Evolutionary conservation across 2,888 invertebrate genomes (phyloP), one percentile per base, ranked within the genome.

Genomic region (Drosophila picticornis): DNA sequence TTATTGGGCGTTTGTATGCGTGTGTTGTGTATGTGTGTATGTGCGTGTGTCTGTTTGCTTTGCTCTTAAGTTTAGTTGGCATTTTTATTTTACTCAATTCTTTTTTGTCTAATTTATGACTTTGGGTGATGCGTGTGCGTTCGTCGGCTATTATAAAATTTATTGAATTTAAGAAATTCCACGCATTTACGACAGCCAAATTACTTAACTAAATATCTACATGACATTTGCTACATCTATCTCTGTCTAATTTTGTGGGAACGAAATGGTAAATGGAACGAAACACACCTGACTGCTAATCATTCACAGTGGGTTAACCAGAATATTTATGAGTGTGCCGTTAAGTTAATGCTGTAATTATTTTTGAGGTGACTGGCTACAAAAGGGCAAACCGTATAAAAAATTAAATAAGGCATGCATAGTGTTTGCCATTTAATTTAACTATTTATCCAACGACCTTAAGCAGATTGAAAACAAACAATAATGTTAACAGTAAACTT

Each of bases 31-130:
- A 25, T 50, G 43, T 67, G 36, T 57, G 57, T 72, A 22, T 72
- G 22, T 58, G 36, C 43, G 13, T 51, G 13, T 55, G 48, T 58
- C 40, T 52, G 48, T 67, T 55, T 78, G 43, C 59, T 59, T 72
- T 68, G 75, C 63, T 71, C 56, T 71, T 62, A 75, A 70, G 55
- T 55, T 73, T 58, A 61, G 48, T 60, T 73, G 77, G 40, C 64
- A 72, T 73, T 40, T 69, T 60, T 74, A 32, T 81, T 74, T 84
- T 68, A 68, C 59, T 75, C 25, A 73, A 70, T 56, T 72, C 81
- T 75, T 67, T 60, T 75, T 69, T 60, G 68, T 74, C 62, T 77
- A 87, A 84, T 84, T 84, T 84, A 84, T 80, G 75, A 53, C 57
- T 58, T 61, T 75, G 50, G 22, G 13, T 46, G 53, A 31, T 79